Conservation (phyloP, 1,140 invertebrate species). For the Nasonia giraulti region DNA sequence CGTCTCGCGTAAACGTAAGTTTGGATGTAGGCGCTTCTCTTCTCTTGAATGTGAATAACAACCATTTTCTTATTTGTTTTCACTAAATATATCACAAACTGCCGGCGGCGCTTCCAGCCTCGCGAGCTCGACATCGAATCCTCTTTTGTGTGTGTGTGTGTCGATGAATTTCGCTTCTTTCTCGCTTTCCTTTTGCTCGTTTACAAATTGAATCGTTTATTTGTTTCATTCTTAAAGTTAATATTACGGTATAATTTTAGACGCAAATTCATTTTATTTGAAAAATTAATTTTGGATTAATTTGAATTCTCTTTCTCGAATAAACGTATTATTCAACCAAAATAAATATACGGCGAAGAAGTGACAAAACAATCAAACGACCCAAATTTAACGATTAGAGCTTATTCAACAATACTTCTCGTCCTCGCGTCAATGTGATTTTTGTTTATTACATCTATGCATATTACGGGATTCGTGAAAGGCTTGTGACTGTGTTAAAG, state of each 20-base stretch:
- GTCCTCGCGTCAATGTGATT: neutral
- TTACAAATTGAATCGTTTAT: slow-evolving; percentile 16
- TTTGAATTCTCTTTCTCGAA: neutral
- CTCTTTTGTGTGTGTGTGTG: neutral
- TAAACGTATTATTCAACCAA: neutral
- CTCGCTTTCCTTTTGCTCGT: neutral
- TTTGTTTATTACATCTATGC: slow-evolving; percentile 8
- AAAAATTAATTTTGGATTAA: too few relatives aligned
- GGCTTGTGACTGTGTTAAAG: slow-evolving; percentile 25
- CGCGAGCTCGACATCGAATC: slow-evolving; percentile 55
- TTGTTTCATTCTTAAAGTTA: slow-evolving; percentile 22
- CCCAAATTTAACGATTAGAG: neutral
- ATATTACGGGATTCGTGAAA: slow-evolving; percentile 5
- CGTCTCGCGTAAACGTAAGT: slow-evolving; percentile 63
- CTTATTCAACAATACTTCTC: neutral
- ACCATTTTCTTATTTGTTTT: slow-evolving; percentile 69
- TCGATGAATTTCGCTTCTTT: slow-evolving; percentile 8
- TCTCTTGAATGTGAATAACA: slow-evolving; percentile 71
- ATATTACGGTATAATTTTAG: slow-evolving; percentile 7
- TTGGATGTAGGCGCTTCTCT: slow-evolving; percentile 67
- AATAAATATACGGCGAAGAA: neutral
- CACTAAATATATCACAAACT: slow-evolving; percentile 75
- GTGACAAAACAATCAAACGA: neutral
- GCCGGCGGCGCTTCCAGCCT: slow-evolving; percentile 64
- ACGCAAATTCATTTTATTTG: neutral